Evolutionary conservation across 2,113 vertebrate genomes (phyloP), one percentile per base, ranked within the genome.

Genomic region (Centrocercus urophasianus): DNA sequence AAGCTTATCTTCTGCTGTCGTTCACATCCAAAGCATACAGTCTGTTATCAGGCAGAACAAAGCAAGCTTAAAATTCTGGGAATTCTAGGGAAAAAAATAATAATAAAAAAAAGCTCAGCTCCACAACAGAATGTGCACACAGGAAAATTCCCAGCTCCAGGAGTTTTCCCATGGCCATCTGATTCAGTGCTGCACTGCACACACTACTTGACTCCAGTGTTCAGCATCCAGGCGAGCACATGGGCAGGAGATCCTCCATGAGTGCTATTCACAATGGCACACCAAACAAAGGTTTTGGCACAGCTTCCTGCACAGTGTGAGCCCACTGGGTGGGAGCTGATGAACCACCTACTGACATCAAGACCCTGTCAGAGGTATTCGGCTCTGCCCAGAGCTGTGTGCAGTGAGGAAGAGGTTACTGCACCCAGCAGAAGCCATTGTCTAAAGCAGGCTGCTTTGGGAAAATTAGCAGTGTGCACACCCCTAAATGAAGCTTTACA

Each of bases 351-450:
- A 59, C 27, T 13, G 43, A 48, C 36, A 78, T 6, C 5, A 8
- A 34, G 67, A 59, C 18, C 12, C 13, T 6, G 18, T 13, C 67
- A 6, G 77, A 10, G 4, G 66, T 30, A 3, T 12, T 59, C 13
- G 8, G 67, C 71, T 54, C 73, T 73, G 95, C 74, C 66, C 93
- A 1, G 92, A 85, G 86, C 59, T 89, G 50, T 30, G 89, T 89
- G 14, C 47, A 21, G 93, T 7, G 67, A 93, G 84, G 87, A 88
- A 88, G 89, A 96, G 91, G 87, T 47, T 94, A 89, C 81, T 88
- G 84, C 84, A 36, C 5, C 83, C 80, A 25, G 16, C 0, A 1
- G 90, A 86, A 94, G 90, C 91, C 95, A 92, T 94, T 94, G 91
- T 92, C 93, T 87, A 66, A n/a, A 64, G 67, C 63, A 73, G 75